Conservation (phyloP, 2,113 vertebrate genomes). For the Scalopus aquaticus region DNA sequence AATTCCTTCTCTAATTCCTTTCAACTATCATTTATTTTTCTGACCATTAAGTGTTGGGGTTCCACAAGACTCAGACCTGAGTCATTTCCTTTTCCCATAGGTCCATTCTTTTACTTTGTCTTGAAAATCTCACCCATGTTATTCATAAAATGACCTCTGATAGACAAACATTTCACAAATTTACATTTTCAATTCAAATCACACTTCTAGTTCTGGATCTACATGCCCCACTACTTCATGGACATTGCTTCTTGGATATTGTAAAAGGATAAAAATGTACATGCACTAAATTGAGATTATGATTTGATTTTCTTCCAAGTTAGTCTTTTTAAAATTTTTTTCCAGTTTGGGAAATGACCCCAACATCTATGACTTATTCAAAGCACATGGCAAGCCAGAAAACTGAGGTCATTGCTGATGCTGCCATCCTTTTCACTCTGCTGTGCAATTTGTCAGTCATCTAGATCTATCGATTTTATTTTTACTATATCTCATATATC, state of each 20-base stretch:
- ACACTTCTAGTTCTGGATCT: neutral
- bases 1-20: neutral
- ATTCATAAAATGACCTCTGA: neutral
- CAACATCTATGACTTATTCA: neutral
- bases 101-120: neutral
- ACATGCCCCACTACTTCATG: neutral
- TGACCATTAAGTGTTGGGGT: neutral
- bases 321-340: neutral
- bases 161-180: neutral
- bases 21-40: slow-evolving; percentile 20
- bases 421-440: neutral
- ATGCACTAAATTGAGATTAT: neutral
- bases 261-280: neutral
- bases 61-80: neutral
- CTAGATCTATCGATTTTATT: neutral
- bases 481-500: rapidly evolving
- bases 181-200: neutral
- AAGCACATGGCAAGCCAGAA: neutral
- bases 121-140: neutral
- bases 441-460: neutral
- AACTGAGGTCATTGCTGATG: neutral
- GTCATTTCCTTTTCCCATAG: neutral
- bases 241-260: neutral
- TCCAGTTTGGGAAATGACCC: neutral
- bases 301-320: neutral